Evolutionary conservation across 2,113 vertebrate genomes (phyloP).

Genomic region (Riparia riparia): DNA sequence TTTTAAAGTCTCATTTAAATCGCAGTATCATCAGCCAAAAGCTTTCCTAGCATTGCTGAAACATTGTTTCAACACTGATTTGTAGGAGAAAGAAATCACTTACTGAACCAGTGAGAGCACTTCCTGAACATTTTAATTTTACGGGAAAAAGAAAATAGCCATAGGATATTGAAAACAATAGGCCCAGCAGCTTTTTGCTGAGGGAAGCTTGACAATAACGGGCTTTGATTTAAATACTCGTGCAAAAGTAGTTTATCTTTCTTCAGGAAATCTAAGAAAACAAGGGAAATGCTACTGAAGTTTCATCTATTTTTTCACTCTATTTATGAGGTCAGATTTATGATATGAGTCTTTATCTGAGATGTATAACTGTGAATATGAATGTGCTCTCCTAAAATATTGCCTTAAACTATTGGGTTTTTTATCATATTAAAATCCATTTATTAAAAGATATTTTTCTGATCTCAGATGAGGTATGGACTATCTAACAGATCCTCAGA

Average conservation of each 20-base stretch:
- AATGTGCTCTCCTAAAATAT: neutral
- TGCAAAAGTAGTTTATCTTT: neutral
- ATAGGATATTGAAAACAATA: conserved; percentile 61
- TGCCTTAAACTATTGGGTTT: neutral
- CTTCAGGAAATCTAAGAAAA: conserved; percentile 4
- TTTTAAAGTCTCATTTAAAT: neutral
- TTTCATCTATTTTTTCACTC: neutral
- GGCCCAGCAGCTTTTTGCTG: neutral
- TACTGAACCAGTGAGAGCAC: neutral
- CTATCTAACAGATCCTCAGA: neutral
- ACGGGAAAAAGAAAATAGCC: conserved; percentile 34
- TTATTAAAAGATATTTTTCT: neutral
- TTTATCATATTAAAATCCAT: neutral
- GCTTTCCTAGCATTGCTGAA: neutral
- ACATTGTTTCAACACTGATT: neutral
- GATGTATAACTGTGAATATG: neutral
- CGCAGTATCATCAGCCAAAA: neutral
- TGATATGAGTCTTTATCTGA: neutral
- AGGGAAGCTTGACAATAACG: conserved; percentile 11
- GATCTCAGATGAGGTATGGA: neutral
- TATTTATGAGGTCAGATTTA: neutral
- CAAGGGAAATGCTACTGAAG: neutral
- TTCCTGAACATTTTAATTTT: conserved; percentile 51
- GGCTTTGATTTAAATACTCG: conserved; percentile 33
- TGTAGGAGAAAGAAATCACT: conserved; percentile 7